Conservation (phyloP, 2,888 invertebrate species). For the Chouioia cunea region DNA sequence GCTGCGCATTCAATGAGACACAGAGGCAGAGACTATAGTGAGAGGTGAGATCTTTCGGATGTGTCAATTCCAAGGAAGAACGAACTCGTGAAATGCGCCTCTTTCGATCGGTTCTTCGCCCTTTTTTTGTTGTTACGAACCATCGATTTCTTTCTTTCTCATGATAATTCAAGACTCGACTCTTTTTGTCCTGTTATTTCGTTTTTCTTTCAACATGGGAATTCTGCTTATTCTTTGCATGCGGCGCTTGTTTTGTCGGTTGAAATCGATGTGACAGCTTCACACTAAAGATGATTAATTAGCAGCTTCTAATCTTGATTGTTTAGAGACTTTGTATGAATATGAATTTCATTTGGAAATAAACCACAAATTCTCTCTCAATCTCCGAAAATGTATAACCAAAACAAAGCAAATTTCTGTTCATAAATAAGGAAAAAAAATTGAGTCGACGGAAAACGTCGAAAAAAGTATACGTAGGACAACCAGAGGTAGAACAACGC, state of each 20-base stretch:
- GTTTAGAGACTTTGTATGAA: too few species aligned
- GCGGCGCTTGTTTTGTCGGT: too few species aligned
- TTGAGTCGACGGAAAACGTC: too few species aligned
- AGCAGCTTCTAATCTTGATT: too few species aligned
- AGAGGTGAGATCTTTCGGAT: constrained; percentile 38
- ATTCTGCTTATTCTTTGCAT: background rate
- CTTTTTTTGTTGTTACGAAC: background rate
- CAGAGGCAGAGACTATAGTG: constrained; percentile 9
- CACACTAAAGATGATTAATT: too few species aligned
- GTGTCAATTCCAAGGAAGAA: constrained; percentile 32
- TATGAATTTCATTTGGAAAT: too few species aligned
- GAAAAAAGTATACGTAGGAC: background rate
- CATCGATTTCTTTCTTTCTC: constrained; percentile 16
- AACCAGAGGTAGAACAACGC: background rate
- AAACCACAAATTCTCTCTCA: too few species aligned
- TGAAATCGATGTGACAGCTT: too few species aligned
- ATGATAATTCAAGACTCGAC: constrained; percentile 29
- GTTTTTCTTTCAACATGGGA: background rate
- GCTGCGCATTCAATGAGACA: background rate
- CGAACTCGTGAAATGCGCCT: too few species aligned
- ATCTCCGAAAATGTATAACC: too few species aligned
- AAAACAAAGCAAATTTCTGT: too few species aligned
- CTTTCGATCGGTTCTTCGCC: background rate
- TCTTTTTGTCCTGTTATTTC: background rate
- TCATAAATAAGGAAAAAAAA: too few species aligned